Evolutionary conservation across 2,113 vertebrate species (phyloP), one percentile per base, ranked within the genome.

Genomic region (Pogonocichla stellata): DNA sequence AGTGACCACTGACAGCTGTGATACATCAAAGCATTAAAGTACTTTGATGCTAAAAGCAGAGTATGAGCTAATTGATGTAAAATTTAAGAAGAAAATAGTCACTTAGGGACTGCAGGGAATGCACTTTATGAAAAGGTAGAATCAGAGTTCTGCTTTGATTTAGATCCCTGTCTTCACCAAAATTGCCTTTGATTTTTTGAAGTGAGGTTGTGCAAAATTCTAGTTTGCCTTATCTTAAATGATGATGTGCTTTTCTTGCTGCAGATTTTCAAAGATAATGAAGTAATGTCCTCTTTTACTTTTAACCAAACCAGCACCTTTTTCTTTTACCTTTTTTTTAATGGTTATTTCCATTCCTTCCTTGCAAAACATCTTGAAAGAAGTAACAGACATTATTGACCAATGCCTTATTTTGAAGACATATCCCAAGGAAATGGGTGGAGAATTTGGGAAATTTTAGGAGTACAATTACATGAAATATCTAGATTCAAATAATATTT

Each of bases 141-240:
- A 88, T 90, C 43, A 85, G 12, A 34, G 22, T 67, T 57, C 33
- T 92, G 12, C 93, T 96, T 93, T 94, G 88, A 88, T 88, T 95
- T 85, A 58, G 5, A 40, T 90, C 48, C 22, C 42, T 64, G 20
- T 19, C 22, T 90, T 94, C 56, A 67, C 40, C 26, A 75, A 62
- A 79, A 67, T 56, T 88, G 22, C 57, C 38, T 85, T 62, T 88
- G 61, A 74, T 79, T 75, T 93, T 82, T 36, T 66, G 6, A 43
- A 88, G 5, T 82, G 61, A 90, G 22, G 38, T 85, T 20, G 12
- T 43, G 67, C 47, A 85, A 88, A 88, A 79, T 60, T 93, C 29
- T 90, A 50, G 24, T 62, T 81, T 81, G 50, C 38, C 23, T 74
- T 84, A 83, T 75, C 50, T 66, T 54, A 75, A 47, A 33, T 71